Evolutionary conservation across 2,797 vertebrate genomes (phyloP).

Genomic region (Labroides dimidiatus): DNA sequence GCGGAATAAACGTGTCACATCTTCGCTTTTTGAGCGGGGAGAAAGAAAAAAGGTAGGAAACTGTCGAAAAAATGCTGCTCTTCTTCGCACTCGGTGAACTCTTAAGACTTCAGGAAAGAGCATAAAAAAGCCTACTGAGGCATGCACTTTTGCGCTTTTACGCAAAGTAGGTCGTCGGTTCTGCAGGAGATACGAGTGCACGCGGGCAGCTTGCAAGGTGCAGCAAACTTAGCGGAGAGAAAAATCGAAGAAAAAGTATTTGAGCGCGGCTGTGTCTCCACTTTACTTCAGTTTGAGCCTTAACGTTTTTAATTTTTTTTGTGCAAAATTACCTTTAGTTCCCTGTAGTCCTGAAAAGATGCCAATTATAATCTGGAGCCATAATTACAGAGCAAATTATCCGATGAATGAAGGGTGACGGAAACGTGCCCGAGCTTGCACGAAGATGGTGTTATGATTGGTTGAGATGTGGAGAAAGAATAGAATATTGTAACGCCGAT

Average conservation of each 20-base stretch:
- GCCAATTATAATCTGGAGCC: background rate
- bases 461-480: background rate
- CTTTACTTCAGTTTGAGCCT: background rate
- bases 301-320: conserved; percentile 2
- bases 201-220: conserved; percentile 44
- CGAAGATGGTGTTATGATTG: conserved; percentile 1
- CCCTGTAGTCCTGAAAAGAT: background rate
- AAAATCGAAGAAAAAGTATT: background rate
- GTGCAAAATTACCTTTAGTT: conserved; percentile 16
- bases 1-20: conserved; percentile 46
- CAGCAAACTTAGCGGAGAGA: conserved; percentile 36
- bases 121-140: background rate
- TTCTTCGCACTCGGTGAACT: background rate
- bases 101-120: background rate
- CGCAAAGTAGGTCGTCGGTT: conserved; percentile 2
- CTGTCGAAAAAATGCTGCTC: background rate
- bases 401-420: background rate
- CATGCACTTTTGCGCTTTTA: conserved; percentile 8
- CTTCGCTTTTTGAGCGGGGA: background rate
- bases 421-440: conserved; percentile 8
- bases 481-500: background rate
- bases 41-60: conserved; percentile 54
- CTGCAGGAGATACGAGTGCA: conserved; percentile 3
- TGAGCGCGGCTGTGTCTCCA: background rate
- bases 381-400: conserved; percentile 22